Evolutionary conservation across 2,797 vertebrate genomes (phyloP).

Genomic region (Nyctalus aviator): DNA sequence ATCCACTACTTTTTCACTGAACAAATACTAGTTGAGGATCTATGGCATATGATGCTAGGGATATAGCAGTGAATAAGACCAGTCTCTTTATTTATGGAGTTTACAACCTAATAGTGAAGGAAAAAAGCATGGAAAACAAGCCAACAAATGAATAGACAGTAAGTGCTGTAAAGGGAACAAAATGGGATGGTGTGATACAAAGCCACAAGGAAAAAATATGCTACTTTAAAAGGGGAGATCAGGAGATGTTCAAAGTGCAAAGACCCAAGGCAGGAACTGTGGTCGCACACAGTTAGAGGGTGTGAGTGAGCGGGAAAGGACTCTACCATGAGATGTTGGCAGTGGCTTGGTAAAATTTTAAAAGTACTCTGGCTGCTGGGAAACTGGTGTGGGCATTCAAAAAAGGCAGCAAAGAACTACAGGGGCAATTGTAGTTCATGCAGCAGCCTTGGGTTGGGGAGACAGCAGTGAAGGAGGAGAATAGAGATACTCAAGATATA

Average conservation of each 20-base stretch:
- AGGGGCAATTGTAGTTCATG: background rate
- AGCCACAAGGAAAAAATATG: conserved; percentile 45
- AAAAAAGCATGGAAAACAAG: background rate
- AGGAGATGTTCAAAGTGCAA: conserved; percentile 66
- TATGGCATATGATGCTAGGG: background rate
- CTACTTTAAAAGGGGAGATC: conserved; percentile 26
- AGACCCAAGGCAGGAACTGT: conserved; percentile 55
- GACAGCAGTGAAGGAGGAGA: background rate
- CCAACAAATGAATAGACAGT: background rate
- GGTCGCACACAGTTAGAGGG: background rate
- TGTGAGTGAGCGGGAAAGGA: background rate
- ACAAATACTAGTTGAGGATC: background rate
- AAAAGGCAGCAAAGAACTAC: background rate
- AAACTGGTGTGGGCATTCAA: background rate
- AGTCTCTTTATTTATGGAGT: background rate
- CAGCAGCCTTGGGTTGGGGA: background rate
- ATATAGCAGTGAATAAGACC: background rate
- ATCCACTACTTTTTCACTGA: background rate
- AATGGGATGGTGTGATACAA: background rate
- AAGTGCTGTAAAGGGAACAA: background rate
- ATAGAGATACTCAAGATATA: background rate
- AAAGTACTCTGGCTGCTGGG: background rate
- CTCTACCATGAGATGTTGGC: background rate
- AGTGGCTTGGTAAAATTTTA: background rate
- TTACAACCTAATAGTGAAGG: background rate